Base-by-base conservation (phyloP, 2,113 vertebrate genomes). In the Colossoma macropomum region DNA sequence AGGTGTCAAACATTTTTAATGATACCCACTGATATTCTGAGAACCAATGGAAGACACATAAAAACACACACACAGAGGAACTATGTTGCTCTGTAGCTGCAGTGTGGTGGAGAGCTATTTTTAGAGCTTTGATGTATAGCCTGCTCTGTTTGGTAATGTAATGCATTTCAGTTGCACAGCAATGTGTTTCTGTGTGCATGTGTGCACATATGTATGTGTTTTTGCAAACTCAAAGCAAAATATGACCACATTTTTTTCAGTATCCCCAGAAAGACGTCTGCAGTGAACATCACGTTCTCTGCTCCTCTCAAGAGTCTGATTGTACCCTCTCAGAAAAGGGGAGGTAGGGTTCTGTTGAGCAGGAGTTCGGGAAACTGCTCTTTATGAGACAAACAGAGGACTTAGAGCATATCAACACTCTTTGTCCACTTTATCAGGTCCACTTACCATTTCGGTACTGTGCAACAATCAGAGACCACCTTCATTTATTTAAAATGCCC, bases 121-220 rank as follows among this genome's bases (percentile, higher is more conserved):
- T 83, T 86, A 82, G 80, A 81, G 62, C 84, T 79, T 56, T 75
- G 76, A 75, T 86, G 50, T 50, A 79, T 59, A 71, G 52, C 54
- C 68, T 45, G 70, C 52, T 54, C 68, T 80, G 25, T 62, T 60
- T 80, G 38, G n/a, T 83, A 60, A 86, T 76, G 32, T 76, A 83
- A 72, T 76, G 80, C 76, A 82, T 70, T 79, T 80, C 69, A 76
- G 32, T 65, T 10, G 32, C 56, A 81, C 70, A 62, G 30, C 48
- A 75, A 38, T 75, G 38, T 28, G 3, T 81, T 80, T 76, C 54
- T 48, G n/a, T 27, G 66, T 62, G 15, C 50, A n/a, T 27, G 41
- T 48, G 52, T 17, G 41, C 13, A 54, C 41, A 23, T 56, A 6
- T 27, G 11, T 27, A 23, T 77, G 59, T 45, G 30, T 63, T 16